Base-by-base conservation (phyloP, 2,797 vertebrate species). In the Huso huso region DNA sequence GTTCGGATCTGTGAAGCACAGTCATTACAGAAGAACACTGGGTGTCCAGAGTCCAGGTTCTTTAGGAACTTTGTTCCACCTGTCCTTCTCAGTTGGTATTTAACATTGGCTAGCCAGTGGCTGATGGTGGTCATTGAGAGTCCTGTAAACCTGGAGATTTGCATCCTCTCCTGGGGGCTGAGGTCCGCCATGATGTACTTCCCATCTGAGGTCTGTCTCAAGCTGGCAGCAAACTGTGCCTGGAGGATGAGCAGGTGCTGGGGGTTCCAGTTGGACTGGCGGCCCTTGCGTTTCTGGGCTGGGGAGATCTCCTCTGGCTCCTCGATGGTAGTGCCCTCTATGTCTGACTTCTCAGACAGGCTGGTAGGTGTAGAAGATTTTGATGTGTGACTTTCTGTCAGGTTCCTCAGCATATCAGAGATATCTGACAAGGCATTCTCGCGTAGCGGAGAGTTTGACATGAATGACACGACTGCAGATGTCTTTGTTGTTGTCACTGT, bases 51-150 rank as follows among this genome's bases (percentile, higher is more conserved):
- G 88, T 99, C 97, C 84, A 99, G 84, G 87, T 99, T 97, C 89
- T 99, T 99, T 83, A 99, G 89, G 87, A 99, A 99, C 89, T 99
- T 99, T 76, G 97, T 99, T 79, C 97, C 95, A 75, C 96, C 97
- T 78, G 97, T 99, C 92, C 97, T 93, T 84, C 96, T 91, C 66
- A 99, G 87, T 90, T 99, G 97, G 88, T 99, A 99, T 83, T 99
- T 99, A 74, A 99, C 97, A 66, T 99, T 99, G 75, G 97, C 97
- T 78, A 99, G 82, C 97, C 97, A 99, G 84, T 99, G 97, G 86
- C 95, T 98, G 86, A 99, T 99, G 63, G 97, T 99, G 73, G 96
- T 99, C 96, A 99, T 99, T 8, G 97, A 99, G 64, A 98, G 93
- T 68, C 97, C 97, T 0, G 96, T 99, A 85, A 98, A 98, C 72